Evolutionary conservation across 2,797 vertebrate genomes (phyloP), one percentile per base, ranked within the genome.

Genomic region (Lycodopsis pacificus): DNA sequence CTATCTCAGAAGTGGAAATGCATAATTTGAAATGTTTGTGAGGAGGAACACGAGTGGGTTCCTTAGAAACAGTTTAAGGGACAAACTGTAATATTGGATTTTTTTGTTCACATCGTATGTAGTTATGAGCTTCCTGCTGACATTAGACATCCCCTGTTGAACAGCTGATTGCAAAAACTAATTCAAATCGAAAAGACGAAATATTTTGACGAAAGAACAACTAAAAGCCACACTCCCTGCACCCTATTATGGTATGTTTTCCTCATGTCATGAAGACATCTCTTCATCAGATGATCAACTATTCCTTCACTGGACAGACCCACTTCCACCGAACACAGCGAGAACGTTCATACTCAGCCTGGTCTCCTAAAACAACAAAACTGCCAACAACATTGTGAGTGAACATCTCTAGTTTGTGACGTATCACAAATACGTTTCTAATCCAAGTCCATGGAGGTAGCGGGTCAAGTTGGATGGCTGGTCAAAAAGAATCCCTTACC

Each of bases 1-100:
- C 66, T 61, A 73, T 75, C 69, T 73, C 36, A 36, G 17, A 48
- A 59, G 27, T 13, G 8, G 67, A 72, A 74, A 61, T 73, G 25
- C 42, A 65, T 84, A 13, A 59, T 77, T 72, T 76, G 20, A 53
- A 75, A 77, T 38, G 70, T 66, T 48, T 64, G 59, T 10, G 17
- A 44, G 61, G 59, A 57, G 68, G 56, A 77, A 63, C 42, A 20
- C 9, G 22, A 15, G 27, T 49, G 34, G 44, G 30, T 12, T 40
- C 22, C 7, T 36, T 2, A 3, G 49, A 57, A 65, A 63, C 17
- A 1, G 36, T 44, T 42, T 20, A 38, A 34, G 20, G 27, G 15
- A 9, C 17, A 51, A 44, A 44, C 2, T 25, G 54, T 51, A 46
- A 34, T 11, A 48, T 12, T 8, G 12, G 1, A 19, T 53, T 22